Conservation (phyloP, 2,888 invertebrate genomes). For the Choristoneura rosaceana region DNA sequence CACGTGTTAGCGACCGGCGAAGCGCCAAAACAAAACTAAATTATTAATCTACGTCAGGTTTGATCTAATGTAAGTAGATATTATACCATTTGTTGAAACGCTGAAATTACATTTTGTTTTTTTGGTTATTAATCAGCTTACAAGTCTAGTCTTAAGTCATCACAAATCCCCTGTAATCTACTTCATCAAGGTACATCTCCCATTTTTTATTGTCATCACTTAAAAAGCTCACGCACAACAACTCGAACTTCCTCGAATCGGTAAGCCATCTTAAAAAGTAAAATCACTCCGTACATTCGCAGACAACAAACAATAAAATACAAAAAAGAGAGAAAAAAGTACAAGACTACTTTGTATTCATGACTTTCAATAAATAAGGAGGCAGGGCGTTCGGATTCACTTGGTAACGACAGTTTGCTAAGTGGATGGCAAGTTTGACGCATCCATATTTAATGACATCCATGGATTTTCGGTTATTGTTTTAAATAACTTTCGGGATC, state of each 20-base stretch:
- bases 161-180: too few species aligned
- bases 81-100: too few species aligned
- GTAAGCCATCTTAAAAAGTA: slow-evolving; percentile 24
- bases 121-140: too few species aligned
- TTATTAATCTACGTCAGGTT: too few species aligned
- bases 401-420: slow-evolving; percentile 37
- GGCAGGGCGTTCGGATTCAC: slow-evolving; percentile 19
- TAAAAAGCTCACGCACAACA: background rate
- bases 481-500: slow-evolving; percentile 30
- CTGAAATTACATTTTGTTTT: too few species aligned
- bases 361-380: slow-evolving; percentile 44
- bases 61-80: too few species aligned
- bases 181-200: background rate
- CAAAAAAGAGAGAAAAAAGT: slow-evolving; percentile 20
- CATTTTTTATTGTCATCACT: background rate
- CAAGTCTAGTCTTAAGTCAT: too few species aligned
- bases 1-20: too few species aligned
- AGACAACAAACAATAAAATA: slow-evolving; percentile 36
- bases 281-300: slow-evolving; percentile 20
- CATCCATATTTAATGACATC: slow-evolving; percentile 32
- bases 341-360: slow-evolving; percentile 42
- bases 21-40: too few species aligned
- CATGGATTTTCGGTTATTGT: slow-evolving; percentile 38
- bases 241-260: slow-evolving; percentile 9
- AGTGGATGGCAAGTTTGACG: slow-evolving; percentile 37